These are phyloP conservation scores for Oryzias melastigma DNA, from an alignment of 2,113 vertebrate species.

Conservation along the genomic window DNA sequence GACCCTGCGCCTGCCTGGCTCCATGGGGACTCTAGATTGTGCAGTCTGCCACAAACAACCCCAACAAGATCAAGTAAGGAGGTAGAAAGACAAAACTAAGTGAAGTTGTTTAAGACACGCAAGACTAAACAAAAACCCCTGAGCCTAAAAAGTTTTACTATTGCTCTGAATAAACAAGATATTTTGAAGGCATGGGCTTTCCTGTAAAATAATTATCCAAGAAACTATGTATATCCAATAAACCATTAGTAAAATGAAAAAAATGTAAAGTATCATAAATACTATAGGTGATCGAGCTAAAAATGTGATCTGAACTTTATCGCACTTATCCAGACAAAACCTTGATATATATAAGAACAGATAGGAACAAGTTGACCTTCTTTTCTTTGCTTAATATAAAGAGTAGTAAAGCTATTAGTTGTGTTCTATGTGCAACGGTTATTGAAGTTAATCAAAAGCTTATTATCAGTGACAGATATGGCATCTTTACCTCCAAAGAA, in stretches of 20 bases:
- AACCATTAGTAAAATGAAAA: neutral
- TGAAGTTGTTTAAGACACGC: conserved; percentile 60
- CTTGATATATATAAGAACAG: neutral
- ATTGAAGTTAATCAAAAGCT: neutral
- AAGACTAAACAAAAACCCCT: conserved; percentile 53
- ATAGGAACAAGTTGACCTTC: neutral
- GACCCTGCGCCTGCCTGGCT: conserved; percentile 62
- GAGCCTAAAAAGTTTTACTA: conserved; percentile 10
- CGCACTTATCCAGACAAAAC: too few relatives aligned
- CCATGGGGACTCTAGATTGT: conserved; percentile 71
- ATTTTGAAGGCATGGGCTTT: conserved; percentile 2
- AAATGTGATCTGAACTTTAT: too few relatives aligned
- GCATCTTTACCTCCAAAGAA: conserved; percentile 4
- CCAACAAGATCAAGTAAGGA: conserved; percentile 53
- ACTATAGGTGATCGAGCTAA: neutral
- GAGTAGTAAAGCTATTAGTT: too few relatives aligned
- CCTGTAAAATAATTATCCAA: conserved; percentile 26
- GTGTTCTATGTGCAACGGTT: too few relatives aligned
- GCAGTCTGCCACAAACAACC: conserved; percentile 67
- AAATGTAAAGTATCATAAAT: conserved; percentile 35
- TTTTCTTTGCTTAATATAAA: neutral
- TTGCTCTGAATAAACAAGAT: neutral
- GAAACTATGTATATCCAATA: too few relatives aligned
- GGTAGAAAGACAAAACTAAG: conserved; percentile 63
- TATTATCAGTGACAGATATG: neutral